Evolutionary conservation across 2,113 vertebrate genomes (phyloP).

Genomic region (Brachyhypopomus gauderio): DNA sequence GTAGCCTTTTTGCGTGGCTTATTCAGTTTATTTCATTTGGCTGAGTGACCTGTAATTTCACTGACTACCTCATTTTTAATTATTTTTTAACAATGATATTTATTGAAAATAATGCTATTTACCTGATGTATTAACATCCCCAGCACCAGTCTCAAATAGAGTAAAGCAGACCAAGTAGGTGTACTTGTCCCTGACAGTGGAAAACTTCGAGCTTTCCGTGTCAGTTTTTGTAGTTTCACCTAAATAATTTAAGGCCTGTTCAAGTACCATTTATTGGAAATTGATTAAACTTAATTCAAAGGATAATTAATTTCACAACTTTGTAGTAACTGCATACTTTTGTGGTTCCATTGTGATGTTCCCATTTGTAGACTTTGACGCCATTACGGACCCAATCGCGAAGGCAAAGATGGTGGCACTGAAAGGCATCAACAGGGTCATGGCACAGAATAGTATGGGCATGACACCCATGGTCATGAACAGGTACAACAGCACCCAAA

Average conservation of each 20-base stretch:
- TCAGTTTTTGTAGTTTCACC: not conserved
- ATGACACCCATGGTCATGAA: conserved; percentile 88
- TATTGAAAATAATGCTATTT: not conserved
- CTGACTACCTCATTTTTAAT: no score
- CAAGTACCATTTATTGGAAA: conserved; percentile 24
- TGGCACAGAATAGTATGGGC: conserved; percentile 89
- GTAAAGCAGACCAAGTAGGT: not conserved
- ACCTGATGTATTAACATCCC: not conserved
- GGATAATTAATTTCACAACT: not conserved
- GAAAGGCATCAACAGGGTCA: conserved; percentile 98
- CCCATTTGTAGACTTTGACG: conserved; percentile 84
- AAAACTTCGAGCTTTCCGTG: conserved; percentile 19
- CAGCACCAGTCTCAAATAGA: not conserved
- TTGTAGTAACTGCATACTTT: conserved; percentile 7
- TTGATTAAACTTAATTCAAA: not conserved
- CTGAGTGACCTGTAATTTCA: no score
- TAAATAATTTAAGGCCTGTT: conserved; percentile 24
- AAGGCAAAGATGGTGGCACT: conserved; percentile 99
- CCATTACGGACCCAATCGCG: conserved; percentile 97
- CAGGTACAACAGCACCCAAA: conserved; percentile 75
- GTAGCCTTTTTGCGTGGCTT: no score
- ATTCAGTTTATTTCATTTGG: no score
- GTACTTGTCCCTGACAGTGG: conserved; percentile 30
- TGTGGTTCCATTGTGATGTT: conserved; percentile 15
- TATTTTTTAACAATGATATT: not conserved